Conservation (phyloP, 2,113 vertebrate genomes). For the Theropithecus gelada region DNA sequence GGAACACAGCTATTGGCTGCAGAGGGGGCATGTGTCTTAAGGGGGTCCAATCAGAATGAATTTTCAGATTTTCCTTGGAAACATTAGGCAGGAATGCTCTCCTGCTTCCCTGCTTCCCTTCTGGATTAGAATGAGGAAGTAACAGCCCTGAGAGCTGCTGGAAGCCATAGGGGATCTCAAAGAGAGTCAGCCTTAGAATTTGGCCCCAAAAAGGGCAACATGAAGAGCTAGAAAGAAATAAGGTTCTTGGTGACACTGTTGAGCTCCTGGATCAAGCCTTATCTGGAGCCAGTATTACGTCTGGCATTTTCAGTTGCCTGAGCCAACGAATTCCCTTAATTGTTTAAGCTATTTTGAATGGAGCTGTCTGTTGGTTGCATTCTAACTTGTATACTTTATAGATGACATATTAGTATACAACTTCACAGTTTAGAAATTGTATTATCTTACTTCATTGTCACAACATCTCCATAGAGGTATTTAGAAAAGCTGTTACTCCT, state of each 20-base stretch:
- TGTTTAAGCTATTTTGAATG: neutral
- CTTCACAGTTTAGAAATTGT: neutral
- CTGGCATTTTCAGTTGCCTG: neutral
- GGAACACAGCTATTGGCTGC: neutral
- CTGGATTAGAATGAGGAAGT: neutral
- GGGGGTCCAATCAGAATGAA: neutral
- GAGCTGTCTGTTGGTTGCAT: neutral
- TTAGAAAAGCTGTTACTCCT: neutral
- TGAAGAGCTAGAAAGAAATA: neutral
- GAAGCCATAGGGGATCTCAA: neutral
- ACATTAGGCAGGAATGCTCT: too few species aligned
- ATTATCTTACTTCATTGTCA: conserved; percentile 4
- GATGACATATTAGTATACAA: neutral
- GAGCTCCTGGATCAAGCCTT: neutral
- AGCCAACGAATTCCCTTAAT: neutral
- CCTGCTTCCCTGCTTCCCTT: neutral
- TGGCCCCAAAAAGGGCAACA: neutral
- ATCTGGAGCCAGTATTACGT: neutral
- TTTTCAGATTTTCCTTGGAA: neutral
- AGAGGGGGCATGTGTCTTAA: neutral
- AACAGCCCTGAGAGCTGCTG: neutral
- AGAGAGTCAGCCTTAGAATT: neutral
- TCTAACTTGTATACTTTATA: neutral
- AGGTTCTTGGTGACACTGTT: neutral
- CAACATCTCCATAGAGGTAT: neutral